Evolutionary conservation across 2,113 vertebrate species (phyloP).

Genomic region (Onychostruthus taczanowskii): DNA sequence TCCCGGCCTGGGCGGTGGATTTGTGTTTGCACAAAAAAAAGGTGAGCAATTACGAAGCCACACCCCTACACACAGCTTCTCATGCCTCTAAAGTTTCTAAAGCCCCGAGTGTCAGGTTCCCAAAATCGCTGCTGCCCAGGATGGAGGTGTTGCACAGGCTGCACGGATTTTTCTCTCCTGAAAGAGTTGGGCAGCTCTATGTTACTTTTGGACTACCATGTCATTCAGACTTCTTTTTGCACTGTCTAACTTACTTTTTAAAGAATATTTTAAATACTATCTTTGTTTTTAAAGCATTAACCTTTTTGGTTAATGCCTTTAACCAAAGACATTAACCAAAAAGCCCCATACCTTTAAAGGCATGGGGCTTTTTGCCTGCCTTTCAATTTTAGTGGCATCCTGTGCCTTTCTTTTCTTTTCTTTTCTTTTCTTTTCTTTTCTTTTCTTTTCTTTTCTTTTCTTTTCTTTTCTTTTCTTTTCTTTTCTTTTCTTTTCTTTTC

Average conservation of each 20-base stretch:
- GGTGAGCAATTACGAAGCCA: conserved; percentile 5
- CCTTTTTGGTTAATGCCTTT: too few relatives aligned
- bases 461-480: fast-evolving
- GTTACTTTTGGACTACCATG: not conserved
- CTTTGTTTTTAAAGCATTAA: not conserved
- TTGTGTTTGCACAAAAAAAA: not conserved
- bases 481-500: fast-evolving
- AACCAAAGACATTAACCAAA: too few relatives aligned
- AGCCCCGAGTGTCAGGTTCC: not conserved
- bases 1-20: not conserved
- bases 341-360: too few relatives aligned
- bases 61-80: not conserved
- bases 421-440: fast-evolving
- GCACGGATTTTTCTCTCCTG: not conserved
- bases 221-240: not conserved
- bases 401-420: not conserved
- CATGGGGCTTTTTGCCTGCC: not conserved
- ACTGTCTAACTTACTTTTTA: not conserved
- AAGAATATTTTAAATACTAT: not conserved
- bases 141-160: not conserved
- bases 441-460: fast-evolving
- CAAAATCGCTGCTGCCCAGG: not conserved
- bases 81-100: conserved; percentile 42
- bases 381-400: not conserved
- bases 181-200: fast-evolving